Evolutionary conservation across 1,140 invertebrate species (phyloP).

Genomic region (Asobara japonica): DNA sequence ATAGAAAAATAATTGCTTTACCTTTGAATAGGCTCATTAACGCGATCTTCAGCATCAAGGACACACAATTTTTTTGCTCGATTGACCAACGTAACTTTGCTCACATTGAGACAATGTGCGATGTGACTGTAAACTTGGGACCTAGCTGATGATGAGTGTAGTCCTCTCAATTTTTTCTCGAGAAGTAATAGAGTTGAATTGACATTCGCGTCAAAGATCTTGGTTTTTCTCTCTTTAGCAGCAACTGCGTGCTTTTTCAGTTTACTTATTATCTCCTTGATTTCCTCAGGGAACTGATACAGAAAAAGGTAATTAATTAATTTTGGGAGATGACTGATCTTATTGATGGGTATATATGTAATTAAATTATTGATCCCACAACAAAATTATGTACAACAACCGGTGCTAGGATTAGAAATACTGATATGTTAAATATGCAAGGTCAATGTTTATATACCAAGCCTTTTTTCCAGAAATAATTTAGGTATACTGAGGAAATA

Average conservation of each 20-base stretch:
- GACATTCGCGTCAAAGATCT: conserved; percentile 73
- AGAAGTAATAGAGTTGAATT: conserved; percentile 71
- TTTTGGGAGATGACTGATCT: too few relatives aligned
- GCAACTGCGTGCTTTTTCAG: conserved; percentile 70
- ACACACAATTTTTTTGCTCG: conserved; percentile 74
- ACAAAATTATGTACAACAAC: too few relatives aligned
- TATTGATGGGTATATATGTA: too few relatives aligned
- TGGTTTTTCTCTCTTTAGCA: conserved; percentile 71
- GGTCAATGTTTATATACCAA: too few relatives aligned
- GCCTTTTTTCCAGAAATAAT: too few relatives aligned
- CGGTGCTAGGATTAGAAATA: too few relatives aligned
- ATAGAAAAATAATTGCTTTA: conserved; percentile 40
- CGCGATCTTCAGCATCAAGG: conserved; percentile 70
- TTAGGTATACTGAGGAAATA: too few relatives aligned
- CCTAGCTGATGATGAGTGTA: conserved; percentile 60
- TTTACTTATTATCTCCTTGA: conserved; percentile 68
- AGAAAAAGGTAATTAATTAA: too few relatives aligned
- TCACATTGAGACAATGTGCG: conserved; percentile 72
- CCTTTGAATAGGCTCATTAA: conserved; percentile 67
- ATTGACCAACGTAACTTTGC: conserved; percentile 75
- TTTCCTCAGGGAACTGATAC: conserved; percentile 68
- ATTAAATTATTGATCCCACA: too few relatives aligned
- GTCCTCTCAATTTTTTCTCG: conserved; percentile 68
- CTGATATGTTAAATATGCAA: too few relatives aligned
- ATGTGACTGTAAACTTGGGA: conserved; percentile 73